phyloP scores from a whole-genome alignment of 2,888 invertebrate species.

The Mythimna ferrago region DNA sequence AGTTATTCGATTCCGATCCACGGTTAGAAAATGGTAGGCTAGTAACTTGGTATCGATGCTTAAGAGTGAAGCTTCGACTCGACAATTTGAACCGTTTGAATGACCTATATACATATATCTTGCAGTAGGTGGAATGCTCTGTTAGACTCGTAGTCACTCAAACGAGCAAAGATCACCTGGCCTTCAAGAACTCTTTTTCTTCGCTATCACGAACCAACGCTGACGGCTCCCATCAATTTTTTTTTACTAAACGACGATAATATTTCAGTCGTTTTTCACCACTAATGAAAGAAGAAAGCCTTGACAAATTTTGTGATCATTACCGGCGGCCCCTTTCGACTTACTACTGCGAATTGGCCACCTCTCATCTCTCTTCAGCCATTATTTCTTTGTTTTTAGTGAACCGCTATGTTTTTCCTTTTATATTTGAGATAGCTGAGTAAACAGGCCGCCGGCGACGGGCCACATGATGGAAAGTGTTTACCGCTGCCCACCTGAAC shows the following conservation, averaged over 20 bases:
- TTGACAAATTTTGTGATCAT: slow-evolving; percentile 39
- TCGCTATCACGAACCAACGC: too few species aligned
- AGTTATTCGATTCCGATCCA: too few species aligned
- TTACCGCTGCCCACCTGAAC: slow-evolving; percentile 22
- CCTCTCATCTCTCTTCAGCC: slow-evolving; percentile 8
- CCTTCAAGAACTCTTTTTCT: too few species aligned
- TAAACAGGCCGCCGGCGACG: slow-evolving; percentile 14
- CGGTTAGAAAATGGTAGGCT: too few species aligned
- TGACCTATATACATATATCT: too few species aligned
- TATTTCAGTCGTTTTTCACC: slow-evolving; percentile 26
- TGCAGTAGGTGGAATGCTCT: too few species aligned
- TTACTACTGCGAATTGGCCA: slow-evolving; percentile 33
- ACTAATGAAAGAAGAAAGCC: slow-evolving; percentile 43
- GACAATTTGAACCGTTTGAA: too few species aligned
- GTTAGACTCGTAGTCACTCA: too few species aligned
- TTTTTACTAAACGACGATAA: slow-evolving; percentile 4
- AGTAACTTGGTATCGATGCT: too few species aligned
- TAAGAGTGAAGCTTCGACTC: too few species aligned
- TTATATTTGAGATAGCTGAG: slow-evolving; percentile 25
- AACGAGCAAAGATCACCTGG: too few species aligned
- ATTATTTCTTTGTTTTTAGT: slow-evolving; percentile 40
- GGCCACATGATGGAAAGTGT: slow-evolving; percentile 36
- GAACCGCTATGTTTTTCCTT: slow-evolving; percentile 29
- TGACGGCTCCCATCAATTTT: too few species aligned
- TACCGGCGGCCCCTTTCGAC: slow-evolving; percentile 31